Percentiles rank a stretch among this genome's conserved stretches.
Evolutionary conservation across 35 echinoderm and acorn worm genomes (phyloP).

Genomic region (Holothuria glaberrima): DNA sequence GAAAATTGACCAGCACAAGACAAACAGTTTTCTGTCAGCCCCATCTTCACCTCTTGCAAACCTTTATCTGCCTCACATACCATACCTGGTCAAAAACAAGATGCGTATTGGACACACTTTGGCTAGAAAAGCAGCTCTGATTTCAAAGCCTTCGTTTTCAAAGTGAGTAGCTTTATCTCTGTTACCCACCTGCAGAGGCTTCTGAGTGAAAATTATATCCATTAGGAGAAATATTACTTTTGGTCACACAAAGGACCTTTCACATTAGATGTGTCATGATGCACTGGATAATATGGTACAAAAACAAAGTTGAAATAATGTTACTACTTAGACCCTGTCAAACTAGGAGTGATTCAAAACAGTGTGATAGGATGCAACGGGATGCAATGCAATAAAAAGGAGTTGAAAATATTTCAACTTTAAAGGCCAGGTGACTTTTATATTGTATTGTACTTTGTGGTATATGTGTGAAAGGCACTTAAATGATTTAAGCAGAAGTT

Average conservation of each 20-base stretch:
- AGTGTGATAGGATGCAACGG: too few relatives aligned
- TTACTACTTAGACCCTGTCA: too few relatives aligned
- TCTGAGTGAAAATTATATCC: background rate
- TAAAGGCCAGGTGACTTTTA: too few relatives aligned
- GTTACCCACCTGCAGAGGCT: background rate
- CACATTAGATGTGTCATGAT: background rate
- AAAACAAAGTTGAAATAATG: background rate
- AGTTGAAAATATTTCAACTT: too few relatives aligned
- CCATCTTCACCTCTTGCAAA: conserved; percentile 75
- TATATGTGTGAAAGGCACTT: too few relatives aligned
- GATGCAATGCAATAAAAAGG: too few relatives aligned
- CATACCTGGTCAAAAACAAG: conserved; percentile 90
- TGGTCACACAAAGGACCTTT: background rate
- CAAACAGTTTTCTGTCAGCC: conserved; percentile 71
- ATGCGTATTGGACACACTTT: conserved; percentile 88
- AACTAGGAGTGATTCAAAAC: too few relatives aligned
- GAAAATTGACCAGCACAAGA: conserved; percentile 69
- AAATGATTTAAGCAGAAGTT: too few relatives aligned
- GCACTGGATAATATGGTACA: background rate
- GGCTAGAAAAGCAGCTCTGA: conserved; percentile 72
- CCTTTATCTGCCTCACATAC: conserved; percentile 84
- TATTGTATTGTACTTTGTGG: too few relatives aligned
- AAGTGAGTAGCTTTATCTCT: background rate
- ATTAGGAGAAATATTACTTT: background rate
- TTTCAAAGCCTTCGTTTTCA: background rate